A percentile compares a stretch with the other conserved stretches of the same genome.
These are phyloP conservation scores for Malurus leucopterus DNA, from an alignment of 2,797 vertebrate genomes.

Conservation along the genomic window DNA sequence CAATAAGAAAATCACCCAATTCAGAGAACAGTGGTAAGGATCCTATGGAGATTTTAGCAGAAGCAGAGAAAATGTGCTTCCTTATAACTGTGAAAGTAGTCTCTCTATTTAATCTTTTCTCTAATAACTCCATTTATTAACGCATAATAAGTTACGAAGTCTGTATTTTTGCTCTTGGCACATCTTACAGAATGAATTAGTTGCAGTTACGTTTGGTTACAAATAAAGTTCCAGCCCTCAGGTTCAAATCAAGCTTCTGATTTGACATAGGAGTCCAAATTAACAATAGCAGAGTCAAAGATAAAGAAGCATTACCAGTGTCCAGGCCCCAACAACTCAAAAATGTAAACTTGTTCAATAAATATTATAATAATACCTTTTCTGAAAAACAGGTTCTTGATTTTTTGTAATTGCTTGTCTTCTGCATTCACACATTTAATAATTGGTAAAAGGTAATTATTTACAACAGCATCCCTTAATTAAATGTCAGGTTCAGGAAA, in stretches of 20 bases:
- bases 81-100: background rate
- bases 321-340: background rate
- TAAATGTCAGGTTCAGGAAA: background rate
- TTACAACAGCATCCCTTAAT: background rate
- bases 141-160: background rate
- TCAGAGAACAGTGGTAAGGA: background rate
- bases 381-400: background rate
- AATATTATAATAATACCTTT: background rate
- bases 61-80: background rate
- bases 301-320: background rate
- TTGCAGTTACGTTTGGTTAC: background rate
- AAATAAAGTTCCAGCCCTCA: background rate
- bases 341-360: background rate
- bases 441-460: background rate
- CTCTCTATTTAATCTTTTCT: background rate
- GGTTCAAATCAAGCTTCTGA: background rate
- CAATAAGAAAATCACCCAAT: background rate
- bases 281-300: background rate
- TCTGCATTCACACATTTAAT: background rate
- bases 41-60: background rate
- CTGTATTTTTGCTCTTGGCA: background rate
- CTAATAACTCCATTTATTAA: background rate
- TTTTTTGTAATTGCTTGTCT: background rate
- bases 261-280: background rate
- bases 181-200: background rate